These are phyloP conservation scores for Choloepus hoffmanni DNA, from an alignment of 2,113 vertebrate genomes.

Conservation along the genomic window DNA sequence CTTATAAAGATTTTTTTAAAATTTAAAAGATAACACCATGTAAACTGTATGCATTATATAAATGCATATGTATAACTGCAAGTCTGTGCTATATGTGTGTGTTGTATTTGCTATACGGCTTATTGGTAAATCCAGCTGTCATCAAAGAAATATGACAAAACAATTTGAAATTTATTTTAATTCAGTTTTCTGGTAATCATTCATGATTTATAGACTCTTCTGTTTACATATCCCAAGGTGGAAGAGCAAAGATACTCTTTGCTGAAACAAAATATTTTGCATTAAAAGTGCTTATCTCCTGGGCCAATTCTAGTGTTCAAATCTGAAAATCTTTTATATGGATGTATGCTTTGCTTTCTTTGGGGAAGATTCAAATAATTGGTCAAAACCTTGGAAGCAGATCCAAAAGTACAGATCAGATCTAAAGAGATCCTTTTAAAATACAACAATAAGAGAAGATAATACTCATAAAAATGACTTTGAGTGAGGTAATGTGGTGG, in stretches of 20 bases:
- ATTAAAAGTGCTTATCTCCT: slow-evolving; percentile 4
- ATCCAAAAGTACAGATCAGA: background rate
- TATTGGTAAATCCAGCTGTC: background rate
- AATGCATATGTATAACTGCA: background rate
- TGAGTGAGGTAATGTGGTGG: background rate
- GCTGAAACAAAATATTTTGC: background rate
- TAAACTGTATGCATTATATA: background rate
- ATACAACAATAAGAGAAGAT: background rate
- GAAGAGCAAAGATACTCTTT: background rate
- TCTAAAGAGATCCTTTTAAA: background rate
- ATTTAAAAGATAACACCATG: background rate
- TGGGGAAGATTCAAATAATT: background rate
- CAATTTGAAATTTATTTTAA: background rate
- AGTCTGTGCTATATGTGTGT: background rate
- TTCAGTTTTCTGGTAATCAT: background rate
- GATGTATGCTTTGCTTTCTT: background rate
- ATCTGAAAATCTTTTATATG: background rate
- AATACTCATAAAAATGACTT: background rate
- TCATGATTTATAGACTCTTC: background rate
- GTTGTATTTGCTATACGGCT: background rate
- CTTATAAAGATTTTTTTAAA: background rate
- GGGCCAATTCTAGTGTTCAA: background rate
- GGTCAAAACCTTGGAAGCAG: background rate
- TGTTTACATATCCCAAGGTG: background rate
- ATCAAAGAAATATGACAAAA: background rate